These are phyloP conservation scores for Cantharis nigra DNA, from an alignment of 2,888 invertebrate genomes.

Conservation along the genomic window DNA sequence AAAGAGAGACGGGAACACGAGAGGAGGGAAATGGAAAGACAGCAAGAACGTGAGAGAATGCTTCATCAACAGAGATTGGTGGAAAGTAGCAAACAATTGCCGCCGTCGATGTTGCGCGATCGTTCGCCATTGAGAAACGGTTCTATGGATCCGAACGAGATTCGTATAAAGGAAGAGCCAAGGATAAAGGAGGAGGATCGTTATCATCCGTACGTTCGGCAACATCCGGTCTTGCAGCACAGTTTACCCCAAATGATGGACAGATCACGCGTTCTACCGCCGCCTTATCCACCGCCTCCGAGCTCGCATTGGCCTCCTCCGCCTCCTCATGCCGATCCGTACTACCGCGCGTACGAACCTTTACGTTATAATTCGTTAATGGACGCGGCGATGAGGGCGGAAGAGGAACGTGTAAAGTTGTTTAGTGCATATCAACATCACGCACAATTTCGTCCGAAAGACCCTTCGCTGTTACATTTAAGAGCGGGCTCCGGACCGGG, in stretches of 20 bases:
- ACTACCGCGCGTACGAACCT: slow-evolving; percentile 68
- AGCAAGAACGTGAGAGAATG: slow-evolving; percentile 64
- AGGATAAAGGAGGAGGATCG: slow-evolving; percentile 60
- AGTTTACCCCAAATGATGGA: slow-evolving; percentile 58
- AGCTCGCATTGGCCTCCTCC: slow-evolving; percentile 52
- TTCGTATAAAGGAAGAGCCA: slow-evolving; percentile 69
- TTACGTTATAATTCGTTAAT: slow-evolving; percentile 79
- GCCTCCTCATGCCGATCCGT: slow-evolving; percentile 56
- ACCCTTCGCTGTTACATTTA: slow-evolving; percentile 61
- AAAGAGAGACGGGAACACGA: slow-evolving; percentile 60
- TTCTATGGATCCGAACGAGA: slow-evolving; percentile 54
- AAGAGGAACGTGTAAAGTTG: slow-evolving; percentile 80
- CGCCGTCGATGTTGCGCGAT: slow-evolving; percentile 59
- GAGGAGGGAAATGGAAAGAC: slow-evolving; percentile 60
- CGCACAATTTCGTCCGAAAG: slow-evolving; percentile 58
- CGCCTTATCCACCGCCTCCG: slow-evolving; percentile 53
- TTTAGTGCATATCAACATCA: slow-evolving; percentile 64
- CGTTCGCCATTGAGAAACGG: slow-evolving; percentile 81
- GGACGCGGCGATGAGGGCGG: slow-evolving; percentile 76
- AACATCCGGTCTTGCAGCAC: slow-evolving; percentile 55
- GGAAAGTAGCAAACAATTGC: slow-evolving; percentile 56
- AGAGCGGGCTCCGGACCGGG: slow-evolving; percentile 60
- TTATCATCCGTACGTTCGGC: slow-evolving; percentile 60
- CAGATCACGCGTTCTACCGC: slow-evolving; percentile 56
- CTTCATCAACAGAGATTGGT: slow-evolving; percentile 63